These are phyloP conservation scores for Pogonus chalceus DNA, from an alignment of 1,140 invertebrate species.

Conservation along the genomic window DNA sequence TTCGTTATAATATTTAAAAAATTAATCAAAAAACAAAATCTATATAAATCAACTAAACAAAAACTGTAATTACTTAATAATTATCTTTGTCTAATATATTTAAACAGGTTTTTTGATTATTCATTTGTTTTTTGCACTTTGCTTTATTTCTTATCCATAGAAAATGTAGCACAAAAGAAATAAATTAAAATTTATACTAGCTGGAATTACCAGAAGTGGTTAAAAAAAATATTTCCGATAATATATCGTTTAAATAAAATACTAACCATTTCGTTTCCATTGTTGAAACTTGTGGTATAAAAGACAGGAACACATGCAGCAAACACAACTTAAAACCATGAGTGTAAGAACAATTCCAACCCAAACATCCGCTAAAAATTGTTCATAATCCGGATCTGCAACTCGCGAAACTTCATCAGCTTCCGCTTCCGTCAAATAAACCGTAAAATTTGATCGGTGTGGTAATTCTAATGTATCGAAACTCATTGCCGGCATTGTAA, in stretches of 20 bases:
- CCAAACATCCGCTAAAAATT: slow-evolving; percentile 46
- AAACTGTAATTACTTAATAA: too few relatives aligned
- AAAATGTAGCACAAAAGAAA: too few relatives aligned
- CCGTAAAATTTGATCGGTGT: neutral
- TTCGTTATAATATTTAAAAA: too few relatives aligned
- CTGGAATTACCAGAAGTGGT: neutral
- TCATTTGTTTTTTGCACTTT: too few relatives aligned
- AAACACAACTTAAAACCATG: slow-evolving; percentile 47
- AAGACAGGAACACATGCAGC: slow-evolving; percentile 49
- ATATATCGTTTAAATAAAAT: too few relatives aligned
- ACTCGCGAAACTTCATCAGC: slow-evolving; percentile 8
- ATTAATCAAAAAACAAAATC: too few relatives aligned
- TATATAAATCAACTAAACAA: too few relatives aligned
- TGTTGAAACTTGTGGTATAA: slow-evolving; percentile 54
- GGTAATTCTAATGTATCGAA: neutral
- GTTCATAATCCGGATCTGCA: slow-evolving; percentile 34
- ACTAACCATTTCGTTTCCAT: slow-evolving; percentile 53
- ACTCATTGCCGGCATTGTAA: neutral
- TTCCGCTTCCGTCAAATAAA: slow-evolving; percentile 9
- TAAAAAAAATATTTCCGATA: neutral
- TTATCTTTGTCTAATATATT: neutral
- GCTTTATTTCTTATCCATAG: too few relatives aligned
- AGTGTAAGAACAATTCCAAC: slow-evolving; percentile 49
- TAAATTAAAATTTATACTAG: too few relatives aligned
- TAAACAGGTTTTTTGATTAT: too few relatives aligned